Percentiles rank a stretch among this genome's conserved stretches.
These are phyloP conservation scores for Mixornis gularis DNA, from an alignment of 2,113 vertebrate species.

Conservation along the genomic window DNA sequence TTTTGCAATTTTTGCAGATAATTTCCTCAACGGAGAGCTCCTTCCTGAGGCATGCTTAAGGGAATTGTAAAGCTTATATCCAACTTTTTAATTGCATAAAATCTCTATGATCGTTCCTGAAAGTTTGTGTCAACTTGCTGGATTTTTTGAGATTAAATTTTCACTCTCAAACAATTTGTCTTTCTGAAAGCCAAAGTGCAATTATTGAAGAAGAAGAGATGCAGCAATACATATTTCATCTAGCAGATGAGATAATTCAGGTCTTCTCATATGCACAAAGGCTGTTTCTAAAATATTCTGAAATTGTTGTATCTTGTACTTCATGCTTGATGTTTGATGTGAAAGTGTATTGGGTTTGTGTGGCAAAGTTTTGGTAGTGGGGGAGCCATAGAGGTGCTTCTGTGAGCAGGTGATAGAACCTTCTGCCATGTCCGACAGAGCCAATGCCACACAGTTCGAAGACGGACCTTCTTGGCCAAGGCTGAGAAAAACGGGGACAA, in stretches of 20 bases:
- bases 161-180: neutral
- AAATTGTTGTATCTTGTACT: neutral
- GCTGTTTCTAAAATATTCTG: neutral
- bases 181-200: neutral
- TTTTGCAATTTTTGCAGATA: neutral
- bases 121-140: neutral
- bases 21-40: neutral
- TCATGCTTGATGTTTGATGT: neutral
- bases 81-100: neutral
- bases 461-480: neutral
- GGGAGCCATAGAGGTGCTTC: neutral
- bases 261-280: neutral
- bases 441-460: accelerated
- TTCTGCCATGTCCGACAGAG: neutral
- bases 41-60: neutral
- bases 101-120: neutral
- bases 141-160: neutral
- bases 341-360: neutral
- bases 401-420: neutral
- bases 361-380: neutral
- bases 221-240: neutral
- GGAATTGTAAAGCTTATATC: neutral
- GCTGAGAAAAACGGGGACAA: neutral
- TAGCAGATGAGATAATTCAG: neutral
- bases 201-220: neutral